Base-by-base conservation (phyloP, 2,797 vertebrate genomes). In the Morelia viridis region DNA sequence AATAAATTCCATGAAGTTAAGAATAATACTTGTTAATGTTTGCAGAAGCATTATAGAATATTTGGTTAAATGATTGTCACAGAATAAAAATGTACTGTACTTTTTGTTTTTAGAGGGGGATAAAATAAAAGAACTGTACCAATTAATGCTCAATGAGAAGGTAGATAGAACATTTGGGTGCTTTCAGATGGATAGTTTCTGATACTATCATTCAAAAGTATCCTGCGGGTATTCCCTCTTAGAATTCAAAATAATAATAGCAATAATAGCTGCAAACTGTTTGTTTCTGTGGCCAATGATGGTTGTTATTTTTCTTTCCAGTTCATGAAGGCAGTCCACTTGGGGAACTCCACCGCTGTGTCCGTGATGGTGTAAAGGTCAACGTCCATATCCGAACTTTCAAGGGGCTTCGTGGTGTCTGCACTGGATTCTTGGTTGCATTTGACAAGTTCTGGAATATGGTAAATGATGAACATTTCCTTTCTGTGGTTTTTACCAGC, bases 391-490 rank as follows among this genome's bases (percentile, higher is more conserved):
- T 99, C 94, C 98, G 99, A 94, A 99, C 99, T 87, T 99, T 99
- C 96, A 99, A 99, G 95, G 99, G 99, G 0, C 98, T 99, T 64
- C 98, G 99, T 2, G 99, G 99, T 0, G 98, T 99, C 89, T 99
- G 99, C 96, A 98, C 98, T 0, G 99, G 99, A 89, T 99, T 99
- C 91, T 96, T 99, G 4, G 98, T 99, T 61, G 99, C 99, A 28
- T 99, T 99, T 65, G 99, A 99, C 97, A 99, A 99, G 96, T 99
- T 99, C 97, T 99, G 99, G 99, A 99, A 99, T 97, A 98, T 99
- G 99, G 99, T 99, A 98, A 41, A 98, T 96, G 93, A 68, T 56
- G 86, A 10, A 89, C 89, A 7, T 26, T 80, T 22, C 9, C 46
- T 35, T 94, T 90, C 13, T 86, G 12, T 85, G 35, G 7, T 64